A percentile compares a stretch with the other conserved stretches of the same genome.
Evolutionary conservation across 1,140 invertebrate species (phyloP).

Genomic region (Pentalonia nigronervosa): DNA sequence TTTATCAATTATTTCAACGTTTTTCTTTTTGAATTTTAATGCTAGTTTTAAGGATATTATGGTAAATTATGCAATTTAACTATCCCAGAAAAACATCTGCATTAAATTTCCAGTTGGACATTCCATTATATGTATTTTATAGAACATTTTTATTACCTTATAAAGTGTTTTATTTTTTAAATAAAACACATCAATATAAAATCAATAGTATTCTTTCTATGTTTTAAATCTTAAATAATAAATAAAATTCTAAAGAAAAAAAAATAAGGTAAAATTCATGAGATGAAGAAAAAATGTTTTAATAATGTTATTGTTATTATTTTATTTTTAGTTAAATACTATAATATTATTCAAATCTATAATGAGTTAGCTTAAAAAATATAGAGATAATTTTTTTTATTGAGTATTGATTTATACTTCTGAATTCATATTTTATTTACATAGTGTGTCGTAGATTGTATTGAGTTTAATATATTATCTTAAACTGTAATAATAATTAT

Average conservation of each 20-base stretch:
- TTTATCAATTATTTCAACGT: not conserved
- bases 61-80: not conserved
- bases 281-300: not conserved
- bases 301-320: not conserved
- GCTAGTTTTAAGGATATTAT: not conserved
- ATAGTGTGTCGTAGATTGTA: too few relatives aligned
- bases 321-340: not conserved
- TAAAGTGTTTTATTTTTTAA: not conserved
- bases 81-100: not conserved
- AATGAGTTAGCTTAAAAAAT: not conserved
- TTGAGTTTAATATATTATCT: not conserved
- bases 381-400: not conserved
- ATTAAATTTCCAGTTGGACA: not conserved
- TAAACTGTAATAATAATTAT: not conserved
- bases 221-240: not conserved
- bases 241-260: not conserved
- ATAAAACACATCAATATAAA: not conserved
- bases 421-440: too few relatives aligned
- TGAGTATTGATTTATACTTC: too few relatives aligned
- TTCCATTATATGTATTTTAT: not conserved
- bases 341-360: not conserved
- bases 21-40: not conserved
- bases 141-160: conserved; percentile 12
- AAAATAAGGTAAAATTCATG: not conserved
- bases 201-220: not conserved